phyloP scores from a whole-genome alignment of 2,797 vertebrate species.

The Pseudotriccus pelzelni region DNA sequence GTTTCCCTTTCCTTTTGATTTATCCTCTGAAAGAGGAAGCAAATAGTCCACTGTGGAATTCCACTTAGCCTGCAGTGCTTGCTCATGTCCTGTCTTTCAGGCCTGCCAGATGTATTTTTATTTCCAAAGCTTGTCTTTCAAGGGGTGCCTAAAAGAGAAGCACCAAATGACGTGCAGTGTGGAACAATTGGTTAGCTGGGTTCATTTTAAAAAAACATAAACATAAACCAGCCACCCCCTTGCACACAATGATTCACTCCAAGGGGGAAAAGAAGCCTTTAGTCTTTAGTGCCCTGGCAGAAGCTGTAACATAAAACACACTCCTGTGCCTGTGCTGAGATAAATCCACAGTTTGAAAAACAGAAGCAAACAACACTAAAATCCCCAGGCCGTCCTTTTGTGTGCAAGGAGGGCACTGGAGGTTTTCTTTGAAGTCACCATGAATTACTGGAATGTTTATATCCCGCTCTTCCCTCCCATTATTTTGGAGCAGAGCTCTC shows the following conservation, averaged over 20 bases:
- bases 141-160: background rate
- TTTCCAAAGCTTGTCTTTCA: constrained; percentile 1
- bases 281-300: background rate
- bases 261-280: background rate
- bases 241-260: background rate
- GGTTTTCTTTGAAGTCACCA: background rate
- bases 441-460: background rate
- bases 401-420: background rate
- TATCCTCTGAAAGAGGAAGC: background rate
- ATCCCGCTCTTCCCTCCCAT: background rate
- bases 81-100: background rate
- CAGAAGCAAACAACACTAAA: constrained; percentile 11
- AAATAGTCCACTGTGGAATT: background rate
- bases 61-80: background rate
- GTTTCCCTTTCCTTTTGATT: background rate
- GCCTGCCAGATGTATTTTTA: background rate
- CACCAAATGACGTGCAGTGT: background rate
- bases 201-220: background rate
- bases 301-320: background rate
- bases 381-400: background rate
- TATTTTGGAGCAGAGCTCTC: background rate
- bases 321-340: background rate
- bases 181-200: background rate
- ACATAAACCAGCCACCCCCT: background rate
- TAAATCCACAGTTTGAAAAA: constrained; percentile 8